phyloP scores from a whole-genome alignment of 2,888 invertebrate genomes.

The Lasius fuliginosus region DNA sequence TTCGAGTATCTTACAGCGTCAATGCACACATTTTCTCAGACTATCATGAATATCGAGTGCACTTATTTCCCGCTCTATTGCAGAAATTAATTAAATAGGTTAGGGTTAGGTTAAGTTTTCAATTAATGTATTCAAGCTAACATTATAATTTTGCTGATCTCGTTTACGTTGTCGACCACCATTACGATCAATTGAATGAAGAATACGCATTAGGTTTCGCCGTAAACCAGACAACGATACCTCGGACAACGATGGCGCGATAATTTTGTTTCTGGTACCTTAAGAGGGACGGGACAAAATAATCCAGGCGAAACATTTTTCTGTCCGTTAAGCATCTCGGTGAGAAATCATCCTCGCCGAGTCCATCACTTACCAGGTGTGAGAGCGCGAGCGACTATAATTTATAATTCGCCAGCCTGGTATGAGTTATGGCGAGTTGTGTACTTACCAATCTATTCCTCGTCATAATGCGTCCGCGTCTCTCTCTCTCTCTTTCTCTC shows the following conservation, averaged over 20 bases:
- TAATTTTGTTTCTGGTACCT: slow-evolving; percentile 38
- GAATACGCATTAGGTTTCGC: background rate
- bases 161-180: background rate
- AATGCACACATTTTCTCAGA: slow-evolving; percentile 23
- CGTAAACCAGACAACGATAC: slow-evolving; percentile 12
- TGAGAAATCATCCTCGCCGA: slow-evolving; percentile 67
- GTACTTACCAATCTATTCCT: slow-evolving; percentile 73
- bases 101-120: background rate
- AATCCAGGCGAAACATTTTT: slow-evolving; percentile 58
- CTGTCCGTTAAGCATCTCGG: slow-evolving; percentile 57
- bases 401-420: slow-evolving; percentile 75
- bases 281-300: slow-evolving; percentile 16
- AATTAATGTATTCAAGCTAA: background rate
- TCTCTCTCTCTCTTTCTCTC: background rate
- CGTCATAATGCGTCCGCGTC: slow-evolving; percentile 69
- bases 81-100: slow-evolving; percentile 17
- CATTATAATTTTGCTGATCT: background rate
- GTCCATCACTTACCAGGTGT: slow-evolving; percentile 72
- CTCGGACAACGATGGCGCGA: slow-evolving; percentile 15
- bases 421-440: slow-evolving; percentile 76
- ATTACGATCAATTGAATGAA: background rate
- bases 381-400: slow-evolving; percentile 58
- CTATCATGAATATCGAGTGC: slow-evolving; percentile 62
- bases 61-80: slow-evolving; percentile 47
- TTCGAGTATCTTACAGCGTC: slow-evolving; percentile 24